Conservation (phyloP, 2,113 vertebrate genomes). For the Thalassarche chlororhynchos region DNA sequence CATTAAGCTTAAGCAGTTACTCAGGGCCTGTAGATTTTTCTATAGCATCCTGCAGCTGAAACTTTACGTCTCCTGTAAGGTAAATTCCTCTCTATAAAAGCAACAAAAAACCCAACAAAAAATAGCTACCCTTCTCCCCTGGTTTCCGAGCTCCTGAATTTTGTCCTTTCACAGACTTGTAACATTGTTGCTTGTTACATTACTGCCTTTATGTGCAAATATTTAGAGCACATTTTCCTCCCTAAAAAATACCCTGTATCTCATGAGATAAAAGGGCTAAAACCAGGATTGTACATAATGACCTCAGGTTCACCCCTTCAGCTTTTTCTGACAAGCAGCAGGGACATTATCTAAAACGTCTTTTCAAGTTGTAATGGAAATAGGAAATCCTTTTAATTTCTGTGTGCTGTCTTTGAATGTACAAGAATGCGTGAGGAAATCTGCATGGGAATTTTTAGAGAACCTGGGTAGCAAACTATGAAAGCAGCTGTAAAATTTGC, state of each 20-base stretch:
- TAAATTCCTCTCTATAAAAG: neutral
- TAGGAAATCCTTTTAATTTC: neutral
- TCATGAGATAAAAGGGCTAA: neutral
- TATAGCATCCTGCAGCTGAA: neutral
- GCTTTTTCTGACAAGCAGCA: neutral
- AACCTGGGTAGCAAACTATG: neutral
- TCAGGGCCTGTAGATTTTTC: neutral
- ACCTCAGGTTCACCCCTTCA: neutral
- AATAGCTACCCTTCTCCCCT: rapidly evolving
- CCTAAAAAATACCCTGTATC: neutral
- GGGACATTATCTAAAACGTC: neutral
- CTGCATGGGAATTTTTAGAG: neutral
- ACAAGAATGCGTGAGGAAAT: neutral
- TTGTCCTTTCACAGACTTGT: neutral
- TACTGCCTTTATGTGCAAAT: neutral
- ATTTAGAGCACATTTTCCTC: neutral
- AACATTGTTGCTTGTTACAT: neutral
- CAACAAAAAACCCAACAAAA: neutral
- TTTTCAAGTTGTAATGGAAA: neutral
- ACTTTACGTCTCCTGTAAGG: neutral
- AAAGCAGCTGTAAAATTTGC: neutral
- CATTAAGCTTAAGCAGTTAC: neutral
- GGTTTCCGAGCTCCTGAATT: neutral
- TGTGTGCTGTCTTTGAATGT: neutral
- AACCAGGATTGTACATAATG: neutral